Evolutionary conservation across 2,888 invertebrate genomes (phyloP).

Genomic region (Meteorus cinctellus): DNA sequence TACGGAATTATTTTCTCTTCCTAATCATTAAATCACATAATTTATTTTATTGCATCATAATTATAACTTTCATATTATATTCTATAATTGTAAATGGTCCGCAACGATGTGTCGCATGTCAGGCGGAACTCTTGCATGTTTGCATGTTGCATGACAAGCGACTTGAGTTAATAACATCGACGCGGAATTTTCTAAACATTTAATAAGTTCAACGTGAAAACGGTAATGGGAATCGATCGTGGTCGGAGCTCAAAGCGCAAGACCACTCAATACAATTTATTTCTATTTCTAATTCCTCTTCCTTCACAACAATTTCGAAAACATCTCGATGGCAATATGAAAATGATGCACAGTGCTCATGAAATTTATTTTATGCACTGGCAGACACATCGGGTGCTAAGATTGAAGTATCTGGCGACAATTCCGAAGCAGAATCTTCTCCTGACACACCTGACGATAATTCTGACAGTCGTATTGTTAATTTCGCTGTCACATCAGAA

Average conservation of each 20-base stretch:
- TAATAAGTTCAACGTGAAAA: constrained; percentile 25
- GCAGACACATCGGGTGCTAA: constrained; percentile 45
- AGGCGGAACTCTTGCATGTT: constrained; percentile 45
- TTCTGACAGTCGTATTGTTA: constrained; percentile 22
- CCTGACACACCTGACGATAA: constrained; percentile 30
- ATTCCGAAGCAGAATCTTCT: constrained; percentile 23
- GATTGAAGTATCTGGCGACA: constrained; percentile 26
- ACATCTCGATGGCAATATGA: background rate
- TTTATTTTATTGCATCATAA: constrained; percentile 40
- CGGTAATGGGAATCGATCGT: constrained; percentile 34
- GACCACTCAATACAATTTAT: background rate
- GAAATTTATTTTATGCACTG: constrained; percentile 3
- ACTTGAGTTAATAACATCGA: constrained; percentile 38
- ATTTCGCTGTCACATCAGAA: background rate
- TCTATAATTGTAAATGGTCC: constrained; percentile 40
- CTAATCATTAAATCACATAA: constrained; percentile 13
- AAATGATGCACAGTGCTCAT: background rate
- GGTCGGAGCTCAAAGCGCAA: background rate
- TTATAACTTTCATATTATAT: constrained; percentile 54
- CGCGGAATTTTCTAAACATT: constrained; percentile 4
- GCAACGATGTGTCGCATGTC: constrained; percentile 40
- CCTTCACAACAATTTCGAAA: background rate
- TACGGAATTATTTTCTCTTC: constrained; percentile 16
- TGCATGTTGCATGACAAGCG: constrained; percentile 46
- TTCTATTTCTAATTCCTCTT: background rate